Evolutionary conservation across 1,140 invertebrate genomes (phyloP).

Genomic region (Bombus affinis): DNA sequence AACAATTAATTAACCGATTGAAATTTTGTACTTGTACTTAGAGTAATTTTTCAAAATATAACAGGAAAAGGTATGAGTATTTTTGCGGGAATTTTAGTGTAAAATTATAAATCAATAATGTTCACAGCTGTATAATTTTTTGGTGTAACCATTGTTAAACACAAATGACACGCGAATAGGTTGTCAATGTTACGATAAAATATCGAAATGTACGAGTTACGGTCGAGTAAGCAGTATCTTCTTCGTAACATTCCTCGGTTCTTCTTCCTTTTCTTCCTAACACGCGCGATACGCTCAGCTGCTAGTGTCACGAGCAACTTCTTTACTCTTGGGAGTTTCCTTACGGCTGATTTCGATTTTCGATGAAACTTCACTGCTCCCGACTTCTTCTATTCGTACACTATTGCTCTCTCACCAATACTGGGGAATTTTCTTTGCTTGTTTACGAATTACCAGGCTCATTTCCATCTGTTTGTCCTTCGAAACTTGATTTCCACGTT

Average conservation of each 20-base stretch:
- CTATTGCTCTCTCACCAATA: not conserved
- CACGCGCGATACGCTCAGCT: constrained; percentile 51
- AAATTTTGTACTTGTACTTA: no score
- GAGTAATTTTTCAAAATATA: no score
- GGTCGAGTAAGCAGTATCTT: constrained; percentile 60
- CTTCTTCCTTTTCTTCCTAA: constrained; percentile 8
- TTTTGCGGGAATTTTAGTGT: no score
- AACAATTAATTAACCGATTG: no score
- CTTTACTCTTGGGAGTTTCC: constrained; percentile 70
- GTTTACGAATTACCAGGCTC: constrained; percentile 77
- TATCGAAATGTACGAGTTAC: constrained; percentile 66
- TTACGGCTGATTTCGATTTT: constrained; percentile 78
- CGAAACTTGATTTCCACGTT: constrained; percentile 67
- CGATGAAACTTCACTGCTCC: constrained; percentile 71
- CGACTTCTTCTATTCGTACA: not conserved
- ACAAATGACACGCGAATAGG: constrained; percentile 11
- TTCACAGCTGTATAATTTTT: no score
- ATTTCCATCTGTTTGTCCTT: constrained; percentile 78
- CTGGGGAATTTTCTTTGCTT: constrained; percentile 64
- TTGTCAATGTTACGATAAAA: constrained; percentile 53
- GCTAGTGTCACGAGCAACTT: constrained; percentile 69
- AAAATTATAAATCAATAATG: no score
- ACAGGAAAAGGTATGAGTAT: no score
- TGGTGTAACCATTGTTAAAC: no score
- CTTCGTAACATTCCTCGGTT: constrained; percentile 29